Conservation (phyloP, 2,888 invertebrate genomes). For the Scrobipalpa atriplicella region DNA sequence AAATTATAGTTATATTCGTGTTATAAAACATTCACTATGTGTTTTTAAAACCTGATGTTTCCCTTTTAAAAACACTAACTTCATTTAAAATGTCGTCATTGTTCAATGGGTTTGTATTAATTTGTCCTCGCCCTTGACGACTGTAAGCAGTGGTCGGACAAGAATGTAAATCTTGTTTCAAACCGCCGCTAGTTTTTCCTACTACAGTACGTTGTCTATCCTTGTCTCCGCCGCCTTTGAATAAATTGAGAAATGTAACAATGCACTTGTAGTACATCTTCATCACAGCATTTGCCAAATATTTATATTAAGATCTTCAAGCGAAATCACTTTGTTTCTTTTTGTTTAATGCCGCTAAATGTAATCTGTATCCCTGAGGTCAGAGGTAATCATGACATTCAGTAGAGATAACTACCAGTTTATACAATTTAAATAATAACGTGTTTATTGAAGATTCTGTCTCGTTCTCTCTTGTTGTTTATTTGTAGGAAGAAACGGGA, state of each 20-base stretch:
- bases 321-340: neutral
- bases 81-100: neutral
- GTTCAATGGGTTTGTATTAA: slow-evolving; percentile 33
- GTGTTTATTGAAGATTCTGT: slow-evolving; percentile 42
- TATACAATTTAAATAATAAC: slow-evolving; percentile 40
- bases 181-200: slow-evolving; percentile 41
- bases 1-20: neutral
- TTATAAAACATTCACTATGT: neutral
- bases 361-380: slow-evolving; percentile 43
- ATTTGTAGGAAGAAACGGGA: slow-evolving; percentile 50
- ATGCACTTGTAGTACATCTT: neutral
- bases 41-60: no score
- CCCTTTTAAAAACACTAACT: neutral
- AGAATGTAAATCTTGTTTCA: slow-evolving; percentile 55
- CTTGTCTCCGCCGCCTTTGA: slow-evolving; percentile 24
- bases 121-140: slow-evolving; percentile 59
- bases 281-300: neutral
- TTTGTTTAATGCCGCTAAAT: neutral
- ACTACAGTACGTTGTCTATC: slow-evolving; percentile 37
- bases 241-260: slow-evolving; percentile 6
- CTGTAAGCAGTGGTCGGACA: slow-evolving; percentile 46
- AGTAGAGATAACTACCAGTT: slow-evolving; percentile 49
- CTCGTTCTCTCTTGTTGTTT: slow-evolving; percentile 46
- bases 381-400: slow-evolving; percentile 63
- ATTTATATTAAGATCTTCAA: neutral